Evolutionary conservation across 2,888 invertebrate species (phyloP).

Genomic region (Digitonthophagus gazella): DNA sequence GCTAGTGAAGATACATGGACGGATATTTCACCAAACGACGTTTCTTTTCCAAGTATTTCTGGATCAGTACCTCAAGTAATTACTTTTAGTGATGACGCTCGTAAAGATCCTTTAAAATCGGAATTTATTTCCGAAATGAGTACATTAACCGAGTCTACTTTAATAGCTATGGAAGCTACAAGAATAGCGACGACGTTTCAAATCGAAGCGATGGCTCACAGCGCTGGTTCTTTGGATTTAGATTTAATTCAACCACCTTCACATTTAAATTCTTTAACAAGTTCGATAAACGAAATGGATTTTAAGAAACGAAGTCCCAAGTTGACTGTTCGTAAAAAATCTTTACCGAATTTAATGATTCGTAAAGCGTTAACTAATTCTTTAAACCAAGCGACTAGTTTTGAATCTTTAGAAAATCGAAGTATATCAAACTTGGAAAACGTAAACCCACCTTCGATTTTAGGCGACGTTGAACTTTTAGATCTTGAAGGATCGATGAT

Average conservation of each 20-base stretch:
- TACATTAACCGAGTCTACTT: constrained; percentile 67
- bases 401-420: constrained; percentile 64
- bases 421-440: constrained; percentile 71
- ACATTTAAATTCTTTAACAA: constrained; percentile 64
- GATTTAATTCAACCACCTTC: constrained; percentile 77
- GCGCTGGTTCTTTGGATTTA: constrained; percentile 65
- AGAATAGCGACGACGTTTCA: constrained; percentile 62
- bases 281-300: constrained; percentile 52
- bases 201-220: constrained; percentile 58
- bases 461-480: constrained; percentile 55
- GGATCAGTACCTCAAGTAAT: constrained; percentile 70
- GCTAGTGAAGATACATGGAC: constrained; percentile 71
- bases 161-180: constrained; percentile 75
- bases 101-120: constrained; percentile 35
- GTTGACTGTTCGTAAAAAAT: constrained; percentile 57
- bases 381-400: constrained; percentile 50
- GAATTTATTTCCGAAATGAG: constrained; percentile 55
- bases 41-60: constrained; percentile 79
- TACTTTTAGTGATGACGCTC: constrained; percentile 60
- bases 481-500: constrained; percentile 83
- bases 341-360: constrained; percentile 70
- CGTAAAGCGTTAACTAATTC: constrained; percentile 66
- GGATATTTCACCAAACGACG: constrained; percentile 71
- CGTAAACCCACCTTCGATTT: constrained; percentile 83
- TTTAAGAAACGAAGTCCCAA: constrained; percentile 42